Percentiles rank a stretch among this genome's conserved stretches.
These are phyloP conservation scores for Todus mexicanus DNA, from an alignment of 2,797 vertebrate species.

Conservation along the genomic window DNA sequence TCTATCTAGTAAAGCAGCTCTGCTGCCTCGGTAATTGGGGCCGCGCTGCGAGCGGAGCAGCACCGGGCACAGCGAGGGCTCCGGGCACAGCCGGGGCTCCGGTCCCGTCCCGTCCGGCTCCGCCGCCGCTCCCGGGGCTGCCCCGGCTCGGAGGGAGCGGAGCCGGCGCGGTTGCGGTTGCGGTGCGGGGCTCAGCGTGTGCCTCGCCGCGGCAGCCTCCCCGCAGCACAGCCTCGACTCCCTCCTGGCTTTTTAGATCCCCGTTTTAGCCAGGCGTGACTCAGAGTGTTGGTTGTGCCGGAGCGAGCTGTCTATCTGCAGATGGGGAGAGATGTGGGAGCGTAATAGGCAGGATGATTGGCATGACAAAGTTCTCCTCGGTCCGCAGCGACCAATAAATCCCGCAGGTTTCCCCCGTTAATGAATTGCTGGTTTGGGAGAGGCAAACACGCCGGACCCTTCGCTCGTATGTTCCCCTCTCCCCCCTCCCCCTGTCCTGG, in stretches of 20 bases:
- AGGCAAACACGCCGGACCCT: background rate
- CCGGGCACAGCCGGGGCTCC: background rate
- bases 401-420: background rate
- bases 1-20: background rate
- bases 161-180: background rate
- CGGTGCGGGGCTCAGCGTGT: too few species aligned
- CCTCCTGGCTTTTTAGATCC: background rate
- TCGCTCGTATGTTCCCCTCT: background rate
- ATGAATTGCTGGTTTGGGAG: constrained; percentile 34
- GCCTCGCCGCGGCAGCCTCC: background rate
- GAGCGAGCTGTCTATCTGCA: background rate
- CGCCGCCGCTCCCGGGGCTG: background rate
- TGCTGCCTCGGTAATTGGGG: background rate
- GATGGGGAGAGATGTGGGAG: constrained; percentile 15
- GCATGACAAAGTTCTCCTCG: constrained; percentile 27
- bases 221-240: background rate
- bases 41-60: background rate
- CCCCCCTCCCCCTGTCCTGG: background rate
- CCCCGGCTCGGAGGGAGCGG: background rate
- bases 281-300: background rate
- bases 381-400: constrained; percentile 45
- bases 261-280: background rate
- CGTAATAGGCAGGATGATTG: constrained; percentile 16
- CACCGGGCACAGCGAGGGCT: background rate
- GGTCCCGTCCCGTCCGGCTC: background rate